phyloP scores from a whole-genome alignment of 1,140 invertebrate species.

The Muscidifurax raptorellus region DNA sequence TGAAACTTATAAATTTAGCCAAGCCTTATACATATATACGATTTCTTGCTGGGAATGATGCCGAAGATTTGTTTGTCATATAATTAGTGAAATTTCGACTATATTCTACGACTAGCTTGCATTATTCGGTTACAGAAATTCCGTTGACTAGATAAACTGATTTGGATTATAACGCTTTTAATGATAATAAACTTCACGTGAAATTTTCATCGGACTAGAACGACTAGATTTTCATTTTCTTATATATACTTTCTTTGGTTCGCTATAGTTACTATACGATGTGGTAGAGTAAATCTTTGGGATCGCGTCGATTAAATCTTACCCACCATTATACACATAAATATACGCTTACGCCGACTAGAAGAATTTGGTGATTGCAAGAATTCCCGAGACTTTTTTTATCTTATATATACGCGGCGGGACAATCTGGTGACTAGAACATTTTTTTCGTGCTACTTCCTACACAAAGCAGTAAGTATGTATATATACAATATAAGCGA shows the following conservation, averaged over 20 bases:
- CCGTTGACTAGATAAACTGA: background rate
- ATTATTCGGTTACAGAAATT: no score
- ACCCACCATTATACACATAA: background rate
- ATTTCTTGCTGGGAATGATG: no score
- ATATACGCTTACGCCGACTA: background rate
- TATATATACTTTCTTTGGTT: background rate
- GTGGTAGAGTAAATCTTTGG: background rate
- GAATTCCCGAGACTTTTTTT: background rate
- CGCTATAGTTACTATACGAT: background rate
- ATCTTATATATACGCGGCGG: background rate
- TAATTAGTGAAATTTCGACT: no score
- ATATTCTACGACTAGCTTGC: no score
- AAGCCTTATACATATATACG: background rate
- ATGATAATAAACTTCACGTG: background rate
- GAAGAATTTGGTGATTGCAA: background rate
- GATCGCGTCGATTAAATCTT: background rate
- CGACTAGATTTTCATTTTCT: background rate
- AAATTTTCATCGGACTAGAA: background rate
- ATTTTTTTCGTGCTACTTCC: background rate
- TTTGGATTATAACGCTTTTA: background rate
- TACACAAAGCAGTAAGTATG: background rate
- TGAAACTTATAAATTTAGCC: slow-evolving; percentile 46
- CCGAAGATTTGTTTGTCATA: no score
- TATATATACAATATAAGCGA: background rate
- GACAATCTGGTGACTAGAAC: slow-evolving; percentile 16